Percentiles rank a stretch among this genome's conserved stretches.
These are phyloP conservation scores for Micrasema minimum DNA, from an alignment of 1,140 invertebrate genomes.

Conservation along the genomic window DNA sequence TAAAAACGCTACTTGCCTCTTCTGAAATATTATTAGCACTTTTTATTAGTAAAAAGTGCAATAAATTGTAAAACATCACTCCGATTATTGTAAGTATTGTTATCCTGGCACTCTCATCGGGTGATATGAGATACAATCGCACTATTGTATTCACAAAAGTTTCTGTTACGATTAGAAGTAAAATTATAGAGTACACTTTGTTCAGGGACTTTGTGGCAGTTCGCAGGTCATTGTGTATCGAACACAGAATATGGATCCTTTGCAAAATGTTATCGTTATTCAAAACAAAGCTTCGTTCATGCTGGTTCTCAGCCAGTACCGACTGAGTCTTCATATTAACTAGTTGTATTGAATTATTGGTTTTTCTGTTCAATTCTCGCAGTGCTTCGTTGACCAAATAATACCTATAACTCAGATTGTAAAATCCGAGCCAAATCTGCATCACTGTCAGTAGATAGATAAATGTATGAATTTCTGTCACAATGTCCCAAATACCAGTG, in stretches of 20 bases:
- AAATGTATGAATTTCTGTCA: not conserved
- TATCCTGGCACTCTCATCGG: slow-evolving; percentile 1
- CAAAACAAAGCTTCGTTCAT: slow-evolving; percentile 21
- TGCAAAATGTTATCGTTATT: not conserved
- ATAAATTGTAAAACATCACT: slow-evolving; percentile 22
- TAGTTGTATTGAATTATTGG: not conserved
- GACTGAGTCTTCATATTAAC: not conserved
- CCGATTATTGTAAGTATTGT: not conserved
- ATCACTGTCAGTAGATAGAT: slow-evolving; percentile 16
- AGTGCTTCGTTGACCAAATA: slow-evolving; percentile 27
- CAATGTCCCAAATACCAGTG: slow-evolving; percentile 5
- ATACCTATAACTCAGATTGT: slow-evolving; percentile 28
- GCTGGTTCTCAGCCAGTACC: slow-evolving; percentile 6
- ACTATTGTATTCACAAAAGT: slow-evolving; percentile 36
- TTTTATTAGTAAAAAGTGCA: slow-evolving; percentile 22
- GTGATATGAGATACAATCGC: slow-evolving; percentile 32
- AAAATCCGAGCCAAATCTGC: slow-evolving; percentile 17
- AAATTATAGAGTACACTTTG: slow-evolving; percentile 24
- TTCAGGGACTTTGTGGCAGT: slow-evolving; percentile 14
- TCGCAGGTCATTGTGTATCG: slow-evolving; percentile 26
- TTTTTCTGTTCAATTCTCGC: slow-evolving; percentile 1
- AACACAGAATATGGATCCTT: slow-evolving; percentile 27
- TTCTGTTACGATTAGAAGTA: slow-evolving; percentile 19
- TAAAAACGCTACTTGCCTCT: slow-evolving; percentile 27
- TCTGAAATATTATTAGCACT: slow-evolving; percentile 8